A percentile compares a stretch with the other conserved stretches of the same genome.
Conservation (phyloP, 2,888 invertebrate genomes). For the Drosophila algonquin region DNA sequence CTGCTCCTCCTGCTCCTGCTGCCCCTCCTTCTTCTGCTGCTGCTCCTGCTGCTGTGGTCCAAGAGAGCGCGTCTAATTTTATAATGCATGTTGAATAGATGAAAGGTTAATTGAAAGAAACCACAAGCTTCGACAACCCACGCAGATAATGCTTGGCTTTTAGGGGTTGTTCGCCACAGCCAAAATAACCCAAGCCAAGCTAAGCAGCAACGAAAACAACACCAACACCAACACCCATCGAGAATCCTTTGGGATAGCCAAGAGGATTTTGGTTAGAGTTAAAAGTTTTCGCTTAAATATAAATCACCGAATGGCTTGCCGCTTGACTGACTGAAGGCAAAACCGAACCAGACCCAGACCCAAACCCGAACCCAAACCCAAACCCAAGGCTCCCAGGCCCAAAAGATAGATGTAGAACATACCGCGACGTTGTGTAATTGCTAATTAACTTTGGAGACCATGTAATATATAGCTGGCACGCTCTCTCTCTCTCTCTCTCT, state of each 20-base stretch:
- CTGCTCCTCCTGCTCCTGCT: conserved; percentile 21
- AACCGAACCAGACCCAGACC: conserved; percentile 31
- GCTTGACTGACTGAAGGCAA: conserved; percentile 54
- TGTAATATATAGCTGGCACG: conserved; percentile 13
- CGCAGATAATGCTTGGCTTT: conserved; percentile 61
- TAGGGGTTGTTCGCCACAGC: conserved; percentile 59
- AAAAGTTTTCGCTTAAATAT: conserved; percentile 78
- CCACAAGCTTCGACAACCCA: conserved; percentile 75
- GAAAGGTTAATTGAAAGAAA: conserved; percentile 78
- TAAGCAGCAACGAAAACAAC: conserved; percentile 13
- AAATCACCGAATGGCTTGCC: conserved; percentile 71
- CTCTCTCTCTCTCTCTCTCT: conserved; percentile 26
- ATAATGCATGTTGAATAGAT: conserved; percentile 79
- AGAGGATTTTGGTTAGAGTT: conserved; percentile 72
- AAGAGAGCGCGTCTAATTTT: conserved; percentile 76
- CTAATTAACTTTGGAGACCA: conserved; percentile 70
- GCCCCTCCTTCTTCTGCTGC: conserved; percentile 4
- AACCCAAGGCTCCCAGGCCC: background rate
- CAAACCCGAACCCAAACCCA: conserved; percentile 2
- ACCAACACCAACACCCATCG: conserved; percentile 16
- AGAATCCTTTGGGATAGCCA: conserved; percentile 20
- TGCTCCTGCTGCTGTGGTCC: conserved; percentile 51
- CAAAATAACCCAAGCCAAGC: conserved; percentile 1
- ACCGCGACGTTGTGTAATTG: conserved; percentile 77
- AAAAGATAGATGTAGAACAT: conserved; percentile 45